Evolutionary conservation across 1,140 invertebrate species (phyloP), one percentile per base, ranked within the genome.

Genomic region (Drosophila auraria): DNA sequence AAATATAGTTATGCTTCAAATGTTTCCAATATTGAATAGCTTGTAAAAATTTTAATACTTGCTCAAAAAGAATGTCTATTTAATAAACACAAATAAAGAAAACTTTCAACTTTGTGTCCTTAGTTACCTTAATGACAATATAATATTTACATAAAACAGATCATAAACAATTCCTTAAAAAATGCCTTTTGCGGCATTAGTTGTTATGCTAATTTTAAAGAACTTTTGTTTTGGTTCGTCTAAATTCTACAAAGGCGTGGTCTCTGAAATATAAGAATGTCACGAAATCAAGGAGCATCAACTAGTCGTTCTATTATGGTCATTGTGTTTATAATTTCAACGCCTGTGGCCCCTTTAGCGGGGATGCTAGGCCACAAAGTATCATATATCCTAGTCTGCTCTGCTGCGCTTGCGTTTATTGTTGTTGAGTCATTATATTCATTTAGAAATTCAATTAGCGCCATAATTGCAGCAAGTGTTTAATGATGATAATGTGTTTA

Each of bases 401-500:
- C 17, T 45, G 73, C 14, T 66, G 42, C 50, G 40, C n/a, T 60
- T 65, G 60, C 36, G 56, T 50, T 58, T 75, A 82, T 64, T 90
- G 68, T 59, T 80, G 86, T 90, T 45, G 86, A 90, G 86, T 90
- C 82, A 90, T 89, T 90, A 84, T 82, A 73, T 79, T 82, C 86
- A 86, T 90, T 89, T 71, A 76, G 86, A 75, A 89, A 89, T 89
- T 89, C 86, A 89, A 89, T 89, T 89, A 89, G 75, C 65, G 58
- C 56, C 81, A 77, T 89, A 90, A 89, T 89, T 89, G 82, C 78
- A 63, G 82, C 82, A 86, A 89, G 82, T 80, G 78, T 72, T 81
- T 90, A 84, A 89, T 84, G 73, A 80, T 83, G 81, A 84, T 89
- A 89, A 87, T 83, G 72, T 68, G 63, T 64, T 87, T 87, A 87